These are phyloP conservation scores for Dinomys branickii DNA, from an alignment of 2,113 vertebrate genomes.

Conservation along the genomic window DNA sequence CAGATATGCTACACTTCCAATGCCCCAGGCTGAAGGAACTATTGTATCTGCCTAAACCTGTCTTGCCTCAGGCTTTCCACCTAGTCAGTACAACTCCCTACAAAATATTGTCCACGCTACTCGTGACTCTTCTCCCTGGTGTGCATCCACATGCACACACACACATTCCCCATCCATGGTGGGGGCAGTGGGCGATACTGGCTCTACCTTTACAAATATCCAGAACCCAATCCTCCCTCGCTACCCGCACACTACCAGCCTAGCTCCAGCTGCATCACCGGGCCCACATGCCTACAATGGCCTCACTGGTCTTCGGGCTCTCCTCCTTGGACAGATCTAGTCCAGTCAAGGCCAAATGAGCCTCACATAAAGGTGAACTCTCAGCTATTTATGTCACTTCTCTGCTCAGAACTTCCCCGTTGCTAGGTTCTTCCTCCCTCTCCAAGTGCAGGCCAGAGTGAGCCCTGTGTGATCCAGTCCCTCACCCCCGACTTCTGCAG, in stretches of 20 bases:
- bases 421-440: not conserved
- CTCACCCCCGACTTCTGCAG: not conserved
- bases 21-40: not conserved
- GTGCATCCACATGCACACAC: not conserved
- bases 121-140: not conserved
- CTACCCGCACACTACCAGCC: not conserved
- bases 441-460: no score
- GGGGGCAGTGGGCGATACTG: not conserved
- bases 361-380: not conserved
- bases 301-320: not conserved
- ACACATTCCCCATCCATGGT: not conserved
- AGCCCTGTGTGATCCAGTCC: not conserved
- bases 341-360: not conserved
- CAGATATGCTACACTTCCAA: not conserved
- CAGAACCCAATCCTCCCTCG: not conserved
- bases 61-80: not conserved
- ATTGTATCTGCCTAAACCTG: not conserved
- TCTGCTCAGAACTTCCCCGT: not conserved
- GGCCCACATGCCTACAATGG: not conserved
- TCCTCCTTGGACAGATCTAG: not conserved
- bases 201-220: not conserved
- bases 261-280: rapidly evolving
- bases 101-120: not conserved
- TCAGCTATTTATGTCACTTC: not conserved
- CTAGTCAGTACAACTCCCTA: not conserved